Evolutionary conservation across 2,113 vertebrate genomes (phyloP).

Genomic region (Cyanoramphus novaezelandiae): DNA sequence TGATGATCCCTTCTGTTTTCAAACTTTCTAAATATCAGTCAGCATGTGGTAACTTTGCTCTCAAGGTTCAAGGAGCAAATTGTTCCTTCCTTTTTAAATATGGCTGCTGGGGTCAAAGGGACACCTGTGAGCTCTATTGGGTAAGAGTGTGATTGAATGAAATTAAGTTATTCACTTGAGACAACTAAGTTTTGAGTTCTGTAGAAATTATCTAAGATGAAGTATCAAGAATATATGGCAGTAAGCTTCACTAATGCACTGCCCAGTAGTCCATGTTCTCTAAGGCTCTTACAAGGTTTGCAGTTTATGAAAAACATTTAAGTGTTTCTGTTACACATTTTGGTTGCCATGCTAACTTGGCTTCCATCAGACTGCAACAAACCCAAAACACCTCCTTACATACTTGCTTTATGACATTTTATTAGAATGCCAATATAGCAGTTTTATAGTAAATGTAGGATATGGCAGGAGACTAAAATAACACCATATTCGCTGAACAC

Average conservation of each 20-base stretch:
- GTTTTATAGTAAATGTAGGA: constrained; percentile 82
- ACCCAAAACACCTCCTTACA: constrained; percentile 84
- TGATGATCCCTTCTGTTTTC: background rate
- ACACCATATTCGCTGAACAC: constrained; percentile 76
- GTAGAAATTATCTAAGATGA: background rate
- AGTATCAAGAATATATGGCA: background rate
- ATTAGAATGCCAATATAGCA: constrained; percentile 81
- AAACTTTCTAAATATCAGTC: background rate
- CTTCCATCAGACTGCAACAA: constrained; percentile 74
- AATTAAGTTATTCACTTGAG: background rate
- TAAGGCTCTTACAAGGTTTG: constrained; percentile 58
- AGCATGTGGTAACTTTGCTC: background rate
- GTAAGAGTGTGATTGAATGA: background rate
- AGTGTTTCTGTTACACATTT: constrained; percentile 81
- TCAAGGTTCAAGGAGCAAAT: background rate
- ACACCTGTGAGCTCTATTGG: background rate
- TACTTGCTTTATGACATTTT: constrained; percentile 85
- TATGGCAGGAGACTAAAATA: constrained; percentile 84
- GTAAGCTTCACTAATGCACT: background rate
- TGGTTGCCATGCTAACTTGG: constrained; percentile 83
- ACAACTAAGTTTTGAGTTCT: background rate
- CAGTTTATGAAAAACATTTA: constrained; percentile 72
- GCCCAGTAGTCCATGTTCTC: constrained; percentile 39
- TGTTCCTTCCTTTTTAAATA: background rate
- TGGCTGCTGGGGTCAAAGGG: background rate